Conservation (phyloP, 30 jellyfish, hydroid and myxozoan genomes). For the Catostylus mosaicus region DNA sequence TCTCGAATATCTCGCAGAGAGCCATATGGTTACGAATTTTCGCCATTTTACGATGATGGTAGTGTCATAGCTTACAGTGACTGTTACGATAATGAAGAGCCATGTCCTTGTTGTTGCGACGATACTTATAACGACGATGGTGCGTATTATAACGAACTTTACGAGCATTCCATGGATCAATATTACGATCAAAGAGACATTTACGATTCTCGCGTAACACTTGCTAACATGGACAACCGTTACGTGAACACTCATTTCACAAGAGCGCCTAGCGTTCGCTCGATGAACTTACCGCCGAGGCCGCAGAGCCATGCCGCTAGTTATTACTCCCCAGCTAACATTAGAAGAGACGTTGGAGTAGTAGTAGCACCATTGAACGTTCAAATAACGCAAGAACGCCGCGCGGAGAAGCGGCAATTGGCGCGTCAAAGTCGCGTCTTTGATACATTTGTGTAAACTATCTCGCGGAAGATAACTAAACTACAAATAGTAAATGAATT, state of each 20-base stretch:
- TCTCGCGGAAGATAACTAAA: too few species aligned
- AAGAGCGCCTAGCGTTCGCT: constrained; percentile 19
- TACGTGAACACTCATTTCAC: constrained; percentile 4
- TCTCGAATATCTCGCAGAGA: constrained; percentile 64
- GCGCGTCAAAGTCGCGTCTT: constrained; percentile 31
- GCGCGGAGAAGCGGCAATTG: constrained; percentile 63
- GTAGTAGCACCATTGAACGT: constrained; percentile 74
- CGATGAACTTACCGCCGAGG: constrained; percentile 15
- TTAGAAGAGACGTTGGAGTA: constrained; percentile 33
- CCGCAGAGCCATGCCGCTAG: constrained; percentile 32
- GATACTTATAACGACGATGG: constrained; percentile 28
- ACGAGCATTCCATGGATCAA: constrained; percentile 42
- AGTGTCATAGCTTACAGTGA: constrained; percentile 21
- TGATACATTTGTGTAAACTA: constrained; percentile 51
- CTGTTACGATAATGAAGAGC: constrained; percentile 55
- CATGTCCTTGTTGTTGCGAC: constrained; percentile 55
- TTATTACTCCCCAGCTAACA: constrained; percentile 45
- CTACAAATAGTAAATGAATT: too few species aligned
- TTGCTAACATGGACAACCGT: constrained; percentile 10
- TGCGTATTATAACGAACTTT: constrained; percentile 30
- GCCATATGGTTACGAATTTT: constrained; percentile 28
- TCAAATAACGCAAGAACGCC: constrained; percentile 68
- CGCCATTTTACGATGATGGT: constrained; percentile 41
- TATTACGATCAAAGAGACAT: constrained; percentile 30
- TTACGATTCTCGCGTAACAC: constrained; percentile 45